Evolutionary conservation across 2,888 invertebrate genomes (phyloP), one percentile per base, ranked within the genome.

Genomic region (Archips crataeganus): DNA sequence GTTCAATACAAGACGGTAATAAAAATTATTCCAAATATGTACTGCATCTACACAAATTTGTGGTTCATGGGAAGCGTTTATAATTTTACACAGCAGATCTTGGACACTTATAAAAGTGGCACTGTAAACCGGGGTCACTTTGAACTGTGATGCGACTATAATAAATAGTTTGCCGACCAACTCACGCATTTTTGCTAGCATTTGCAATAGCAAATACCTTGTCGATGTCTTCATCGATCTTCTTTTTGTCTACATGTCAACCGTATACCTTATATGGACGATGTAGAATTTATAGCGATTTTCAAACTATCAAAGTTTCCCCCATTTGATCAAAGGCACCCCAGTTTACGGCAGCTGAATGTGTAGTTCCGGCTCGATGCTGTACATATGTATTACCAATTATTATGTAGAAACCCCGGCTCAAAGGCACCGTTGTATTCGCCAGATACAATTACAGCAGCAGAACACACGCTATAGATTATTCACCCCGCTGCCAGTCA

Each of bases 401-500:
- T 32, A 57, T 57, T 57, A 32, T 11, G 64, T 64, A 57, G 70
- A 57, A 57, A 36, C 8, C 23, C 45, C 15, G 62, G 45, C 54
- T 62, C 61, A 49, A 57, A 68, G 67, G 67, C 15, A 70, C 70
- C 61, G 67, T 54, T 62, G 67, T 62, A 42, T 47, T 39, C 57
- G 68, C 15, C 51, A 68, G 68, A 68, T 70, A 60, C 70, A 70
- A 70, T 73, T 68, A 63, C 68, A 63, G 68, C 47, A 67, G 49
- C 71, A 67, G 57, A 73, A 77, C 81, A 81, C 81, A 81, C 75
- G 79, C 77, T 80, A 83, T 81, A 85, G 86, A 85, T 85, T 89
- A 84, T 89, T 89, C 88, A 90, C 86, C 88, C 81, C 85, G 79
- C 72, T 78, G 78, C 66, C 70, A 64, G 60, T 36, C 49, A 78